Percentiles rank a stretch among this genome's conserved stretches.
Conservation (phyloP, 2,888 invertebrate genomes). For the Teleogryllus oceanicus region DNA sequence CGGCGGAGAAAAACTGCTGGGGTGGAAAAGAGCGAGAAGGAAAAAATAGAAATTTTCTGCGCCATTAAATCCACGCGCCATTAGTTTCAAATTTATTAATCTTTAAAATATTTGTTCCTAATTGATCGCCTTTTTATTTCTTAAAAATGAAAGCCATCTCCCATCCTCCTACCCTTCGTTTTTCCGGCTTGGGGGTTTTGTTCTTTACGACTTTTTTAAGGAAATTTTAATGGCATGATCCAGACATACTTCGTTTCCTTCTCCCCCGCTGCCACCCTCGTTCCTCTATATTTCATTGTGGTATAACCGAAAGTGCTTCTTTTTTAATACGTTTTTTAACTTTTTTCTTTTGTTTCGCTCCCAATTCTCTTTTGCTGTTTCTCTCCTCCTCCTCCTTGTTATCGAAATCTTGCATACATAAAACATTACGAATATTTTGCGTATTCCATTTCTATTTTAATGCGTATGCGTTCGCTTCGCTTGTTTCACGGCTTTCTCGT, state of each 20-base stretch:
- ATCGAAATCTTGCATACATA: constrained; percentile 18
- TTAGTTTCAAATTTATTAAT: constrained; percentile 36
- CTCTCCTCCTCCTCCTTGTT: neutral
- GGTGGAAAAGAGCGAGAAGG: neutral
- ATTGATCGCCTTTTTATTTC: constrained; percentile 32
- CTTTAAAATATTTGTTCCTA: constrained; percentile 35
- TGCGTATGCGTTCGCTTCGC: constrained; percentile 32
- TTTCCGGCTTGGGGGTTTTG: neutral
- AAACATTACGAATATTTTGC: neutral
- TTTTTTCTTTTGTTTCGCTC: neutral
- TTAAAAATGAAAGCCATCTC: neutral
- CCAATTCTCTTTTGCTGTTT: neutral
- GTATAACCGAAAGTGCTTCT: constrained; percentile 9
- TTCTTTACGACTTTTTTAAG: constrained; percentile 18
- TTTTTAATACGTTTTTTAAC: neutral
- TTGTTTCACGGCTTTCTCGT: neutral
- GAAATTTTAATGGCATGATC: constrained; percentile 18
- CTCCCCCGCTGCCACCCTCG: neutral
- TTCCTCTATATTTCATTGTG: constrained; percentile 4
- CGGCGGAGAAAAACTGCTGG: neutral
- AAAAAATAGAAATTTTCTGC: constrained; percentile 32
- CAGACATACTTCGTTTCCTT: constrained; percentile 18
- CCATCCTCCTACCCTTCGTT: neutral
- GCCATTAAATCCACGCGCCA: constrained; percentile 34
- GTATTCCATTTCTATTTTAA: neutral